Evolutionary conservation across 2,113 vertebrate species (phyloP).

Genomic region (Myiagra hebetior): DNA sequence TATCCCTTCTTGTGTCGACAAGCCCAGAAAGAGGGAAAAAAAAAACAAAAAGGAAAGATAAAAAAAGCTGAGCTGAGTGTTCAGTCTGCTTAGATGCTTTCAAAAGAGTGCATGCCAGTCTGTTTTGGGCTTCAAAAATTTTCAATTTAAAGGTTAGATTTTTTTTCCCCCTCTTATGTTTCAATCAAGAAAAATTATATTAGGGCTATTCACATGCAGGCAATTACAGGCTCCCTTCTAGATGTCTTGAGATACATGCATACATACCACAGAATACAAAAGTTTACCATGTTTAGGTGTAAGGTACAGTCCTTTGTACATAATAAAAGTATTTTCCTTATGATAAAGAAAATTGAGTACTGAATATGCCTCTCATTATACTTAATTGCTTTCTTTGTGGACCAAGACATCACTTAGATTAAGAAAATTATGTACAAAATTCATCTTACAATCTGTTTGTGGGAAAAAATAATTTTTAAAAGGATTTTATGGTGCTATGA

Average conservation of each 20-base stretch:
- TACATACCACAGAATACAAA: not conserved
- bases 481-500: not conserved
- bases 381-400: not conserved
- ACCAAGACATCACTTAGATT: not conserved
- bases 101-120: not conserved
- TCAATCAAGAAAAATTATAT: not conserved
- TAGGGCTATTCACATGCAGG: not conserved
- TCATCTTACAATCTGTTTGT: not conserved
- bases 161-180: not conserved
- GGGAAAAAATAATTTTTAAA: not conserved
- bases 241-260: not conserved
- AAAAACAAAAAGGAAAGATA: not conserved
- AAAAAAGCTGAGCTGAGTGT: not conserved
- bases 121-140: not conserved
- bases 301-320: not conserved
- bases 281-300: not conserved
- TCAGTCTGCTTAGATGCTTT: not conserved
- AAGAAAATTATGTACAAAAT: not conserved
- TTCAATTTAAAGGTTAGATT: not conserved
- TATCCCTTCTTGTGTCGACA: constrained; percentile 6
- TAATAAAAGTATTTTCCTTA: not conserved
- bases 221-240: not conserved
- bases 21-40: not conserved
- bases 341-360: not conserved
- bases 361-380: not conserved